These are phyloP conservation scores for Kradibia gibbosae DNA, from an alignment of 1,140 invertebrate species.

Conservation along the genomic window DNA sequence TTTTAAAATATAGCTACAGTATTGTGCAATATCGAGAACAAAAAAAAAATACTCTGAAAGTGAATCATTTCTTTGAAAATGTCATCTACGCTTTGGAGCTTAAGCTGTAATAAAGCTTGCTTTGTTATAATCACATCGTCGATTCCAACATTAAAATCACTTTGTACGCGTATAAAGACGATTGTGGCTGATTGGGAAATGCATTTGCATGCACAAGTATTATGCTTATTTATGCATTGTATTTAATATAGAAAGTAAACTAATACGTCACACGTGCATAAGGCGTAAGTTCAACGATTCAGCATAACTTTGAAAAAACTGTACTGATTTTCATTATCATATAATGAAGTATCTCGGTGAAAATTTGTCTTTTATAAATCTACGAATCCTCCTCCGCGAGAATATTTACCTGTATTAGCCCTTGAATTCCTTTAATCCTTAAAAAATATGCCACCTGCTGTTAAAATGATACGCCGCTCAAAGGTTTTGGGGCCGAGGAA, in stretches of 20 bases:
- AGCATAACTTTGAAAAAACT: too few species aligned
- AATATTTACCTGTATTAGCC: too few species aligned
- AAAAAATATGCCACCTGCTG: too few species aligned
- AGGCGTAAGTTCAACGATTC: too few species aligned
- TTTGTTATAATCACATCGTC: background rate
- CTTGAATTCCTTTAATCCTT: too few species aligned
- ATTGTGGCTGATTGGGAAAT: background rate
- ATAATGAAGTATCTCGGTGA: too few species aligned
- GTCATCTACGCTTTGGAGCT: background rate
- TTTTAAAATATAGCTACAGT: too few species aligned
- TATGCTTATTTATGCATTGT: background rate
- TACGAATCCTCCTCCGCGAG: too few species aligned
- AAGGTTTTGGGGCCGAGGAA: too few species aligned
- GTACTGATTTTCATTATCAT: too few species aligned
- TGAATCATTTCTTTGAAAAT: slow-evolving; percentile 21
- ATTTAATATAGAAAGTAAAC: background rate
- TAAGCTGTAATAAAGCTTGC: background rate
- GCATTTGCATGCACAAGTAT: background rate
- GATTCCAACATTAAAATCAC: background rate
- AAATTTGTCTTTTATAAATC: too few species aligned
- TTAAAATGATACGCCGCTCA: too few species aligned
- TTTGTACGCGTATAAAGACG: background rate
- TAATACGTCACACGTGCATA: background rate
- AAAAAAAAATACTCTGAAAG: slow-evolving; percentile 8
- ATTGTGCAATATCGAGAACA: background rate